Evolutionary conservation across 2,797 vertebrate species (phyloP).

Genomic region (Enteromius afrohamiltoni): DNA sequence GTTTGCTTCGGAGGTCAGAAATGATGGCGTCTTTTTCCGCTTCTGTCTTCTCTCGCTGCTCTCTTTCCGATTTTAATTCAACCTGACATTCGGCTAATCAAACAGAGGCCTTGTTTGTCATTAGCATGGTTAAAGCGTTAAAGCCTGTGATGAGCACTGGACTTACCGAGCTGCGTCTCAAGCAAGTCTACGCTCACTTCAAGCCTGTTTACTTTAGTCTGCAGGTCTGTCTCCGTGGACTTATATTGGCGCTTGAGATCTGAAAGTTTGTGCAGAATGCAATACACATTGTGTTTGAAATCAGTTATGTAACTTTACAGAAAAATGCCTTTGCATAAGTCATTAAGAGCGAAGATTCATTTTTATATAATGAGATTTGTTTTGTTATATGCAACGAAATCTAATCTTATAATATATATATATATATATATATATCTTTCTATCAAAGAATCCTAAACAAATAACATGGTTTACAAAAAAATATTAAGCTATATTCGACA

Average conservation of each 20-base stretch:
- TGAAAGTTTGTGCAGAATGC: conserved; percentile 51
- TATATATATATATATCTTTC: not conserved
- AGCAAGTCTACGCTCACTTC: conserved; percentile 71
- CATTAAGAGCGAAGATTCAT: not conserved
- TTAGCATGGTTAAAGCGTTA: conserved; percentile 13
- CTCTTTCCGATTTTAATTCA: conserved; percentile 64
- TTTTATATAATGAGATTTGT: not conserved
- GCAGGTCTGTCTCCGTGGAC: conserved; percentile 72
- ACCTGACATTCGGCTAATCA: conserved; percentile 68
- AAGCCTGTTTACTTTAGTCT: conserved; percentile 65
- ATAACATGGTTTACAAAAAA: not conserved
- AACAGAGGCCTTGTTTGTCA: conserved; percentile 41
- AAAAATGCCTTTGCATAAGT: not conserved
- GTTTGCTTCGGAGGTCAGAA: conserved; percentile 71
- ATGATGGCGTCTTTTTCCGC: conserved; percentile 72
- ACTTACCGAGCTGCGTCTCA: conserved; percentile 71
- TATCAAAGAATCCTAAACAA: not conserved
- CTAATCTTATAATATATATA: not conserved
- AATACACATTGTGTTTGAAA: not conserved
- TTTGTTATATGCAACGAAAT: not conserved
- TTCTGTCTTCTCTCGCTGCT: conserved; percentile 58
- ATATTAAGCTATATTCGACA: not conserved
- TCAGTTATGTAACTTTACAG: not conserved
- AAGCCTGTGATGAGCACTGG: not conserved
- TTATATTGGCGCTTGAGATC: conserved; percentile 74